Base-by-base conservation (phyloP, 92 coral and sea anemone genomes). In the Desmophyllum pertusum region DNA sequence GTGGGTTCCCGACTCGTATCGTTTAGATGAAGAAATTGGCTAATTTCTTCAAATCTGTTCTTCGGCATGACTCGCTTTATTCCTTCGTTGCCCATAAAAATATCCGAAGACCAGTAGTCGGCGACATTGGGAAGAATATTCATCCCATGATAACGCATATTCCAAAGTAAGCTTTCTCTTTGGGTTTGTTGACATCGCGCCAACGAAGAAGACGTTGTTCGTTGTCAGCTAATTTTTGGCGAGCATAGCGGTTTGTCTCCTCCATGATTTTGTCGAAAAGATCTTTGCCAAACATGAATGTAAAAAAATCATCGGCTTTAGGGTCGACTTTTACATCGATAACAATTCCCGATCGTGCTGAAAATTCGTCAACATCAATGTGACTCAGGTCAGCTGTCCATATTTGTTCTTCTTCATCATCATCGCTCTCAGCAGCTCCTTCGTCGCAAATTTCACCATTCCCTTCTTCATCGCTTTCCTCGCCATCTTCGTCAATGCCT, bases 21-120 rank as follows among this genome's bases (percentile, higher is more conserved):
- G 51, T 73, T 75, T 42, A 81, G 64, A 36, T 81, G 85, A 25
- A 81, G 45, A 64, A 50, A 53, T 57, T 81, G 64, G 75, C 73
- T 62, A 23, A 79, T 65, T 70, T 79, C 84, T 70, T 79, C 48
- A 61, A 79, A 79, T 43, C 86, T 70, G 57, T 70, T 81, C 65
- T 75, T 70, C n/a, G 70, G 48, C 78, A 81, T 70, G 23, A 38
- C 78, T 75, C 40, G 40, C 70, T 81, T 81, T 38, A 81, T 70
- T 70, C 78, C 86, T 31, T 81, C 52, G 35, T 81, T 81, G 76
- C 78, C 63, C 77, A 48, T 17, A 50, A 80, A 80, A 65, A 59
- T 59, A 46, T 80, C 84, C 31, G 71, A 14, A 18, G 40, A 65
- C 76, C 84, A 80, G 84, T 80, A 80, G 39, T 80, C 65, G 61